A percentile compares a stretch with the other conserved stretches of the same genome.
Conservation (phyloP, 2,888 invertebrate species). For the Eilema griseolum region DNA sequence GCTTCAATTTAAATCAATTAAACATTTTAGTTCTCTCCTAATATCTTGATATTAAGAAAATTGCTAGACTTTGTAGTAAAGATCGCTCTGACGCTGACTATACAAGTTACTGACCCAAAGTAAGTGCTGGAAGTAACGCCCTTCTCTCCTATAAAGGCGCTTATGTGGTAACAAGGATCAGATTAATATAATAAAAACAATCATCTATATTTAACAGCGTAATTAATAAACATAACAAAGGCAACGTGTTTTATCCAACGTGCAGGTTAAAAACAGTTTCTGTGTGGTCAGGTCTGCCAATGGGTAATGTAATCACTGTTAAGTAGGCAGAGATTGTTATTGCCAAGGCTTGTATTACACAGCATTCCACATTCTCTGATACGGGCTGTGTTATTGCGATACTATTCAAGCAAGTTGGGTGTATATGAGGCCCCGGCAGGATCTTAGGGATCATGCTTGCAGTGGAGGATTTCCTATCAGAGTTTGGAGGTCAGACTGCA, state of each 20-base stretch:
- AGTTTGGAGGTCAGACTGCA: background rate
- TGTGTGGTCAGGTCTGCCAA: constrained; percentile 26
- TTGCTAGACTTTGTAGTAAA: no score
- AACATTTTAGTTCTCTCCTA: no score
- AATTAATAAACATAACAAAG: background rate
- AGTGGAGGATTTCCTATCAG: background rate
- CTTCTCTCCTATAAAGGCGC: background rate
- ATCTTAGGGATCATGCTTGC: background rate
- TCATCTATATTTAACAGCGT: background rate
- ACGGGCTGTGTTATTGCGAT: constrained; percentile 4
- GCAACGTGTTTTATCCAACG: background rate
- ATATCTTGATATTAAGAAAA: no score
- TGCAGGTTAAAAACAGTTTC: background rate
- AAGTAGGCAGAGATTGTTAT: constrained; percentile 34
- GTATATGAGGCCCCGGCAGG: background rate
- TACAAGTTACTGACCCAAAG: no score
- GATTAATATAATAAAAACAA: background rate
- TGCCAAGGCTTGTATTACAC: constrained; percentile 38
- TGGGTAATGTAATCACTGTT: constrained; percentile 13
- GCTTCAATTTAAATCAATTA: no score
- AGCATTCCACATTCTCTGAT: constrained; percentile 29
- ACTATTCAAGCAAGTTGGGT: background rate
- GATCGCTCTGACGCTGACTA: no score
- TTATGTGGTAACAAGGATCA: background rate
- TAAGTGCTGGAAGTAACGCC: background rate